Evolutionary conservation across 2,113 vertebrate genomes (phyloP).

Genomic region (Limanda limanda): DNA sequence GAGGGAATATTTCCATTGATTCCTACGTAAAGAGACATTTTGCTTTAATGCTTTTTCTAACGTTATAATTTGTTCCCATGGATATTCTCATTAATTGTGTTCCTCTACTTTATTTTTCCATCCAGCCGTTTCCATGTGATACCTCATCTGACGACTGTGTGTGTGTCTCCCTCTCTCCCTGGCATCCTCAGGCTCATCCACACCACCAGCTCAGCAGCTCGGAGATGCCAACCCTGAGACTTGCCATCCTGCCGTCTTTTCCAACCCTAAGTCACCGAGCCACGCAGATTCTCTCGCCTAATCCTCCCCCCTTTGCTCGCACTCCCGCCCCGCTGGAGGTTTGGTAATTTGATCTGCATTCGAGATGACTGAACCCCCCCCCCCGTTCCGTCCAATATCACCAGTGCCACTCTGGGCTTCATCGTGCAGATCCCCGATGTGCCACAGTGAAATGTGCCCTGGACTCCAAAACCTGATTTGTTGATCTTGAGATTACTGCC

Average conservation of each 20-base stretch:
- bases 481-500: constrained; percentile 79
- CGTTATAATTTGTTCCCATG: too few relatives aligned
- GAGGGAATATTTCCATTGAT: neutral
- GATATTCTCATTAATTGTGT: too few relatives aligned
- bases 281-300: constrained; percentile 63
- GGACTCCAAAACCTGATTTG: constrained; percentile 71
- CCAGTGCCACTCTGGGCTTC: constrained; percentile 73
- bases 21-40: too few relatives aligned
- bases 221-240: constrained; percentile 49
- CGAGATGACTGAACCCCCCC: too few relatives aligned
- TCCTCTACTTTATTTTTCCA: too few relatives aligned
- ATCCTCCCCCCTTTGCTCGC: constrained; percentile 56
- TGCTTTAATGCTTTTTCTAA: neutral
- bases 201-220: constrained; percentile 30
- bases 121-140: too few relatives aligned
- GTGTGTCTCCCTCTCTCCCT: constrained; percentile 22
- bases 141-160: too few relatives aligned
- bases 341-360: too few relatives aligned
- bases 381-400: too few relatives aligned
- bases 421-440: constrained; percentile 74
- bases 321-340: too few relatives aligned
- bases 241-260: constrained; percentile 60
- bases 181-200: constrained; percentile 38
- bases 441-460: constrained; percentile 66
- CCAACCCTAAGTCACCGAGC: constrained; percentile 65